Conservation (phyloP, 2,113 vertebrate species). For the Acinonyx jubatus region DNA sequence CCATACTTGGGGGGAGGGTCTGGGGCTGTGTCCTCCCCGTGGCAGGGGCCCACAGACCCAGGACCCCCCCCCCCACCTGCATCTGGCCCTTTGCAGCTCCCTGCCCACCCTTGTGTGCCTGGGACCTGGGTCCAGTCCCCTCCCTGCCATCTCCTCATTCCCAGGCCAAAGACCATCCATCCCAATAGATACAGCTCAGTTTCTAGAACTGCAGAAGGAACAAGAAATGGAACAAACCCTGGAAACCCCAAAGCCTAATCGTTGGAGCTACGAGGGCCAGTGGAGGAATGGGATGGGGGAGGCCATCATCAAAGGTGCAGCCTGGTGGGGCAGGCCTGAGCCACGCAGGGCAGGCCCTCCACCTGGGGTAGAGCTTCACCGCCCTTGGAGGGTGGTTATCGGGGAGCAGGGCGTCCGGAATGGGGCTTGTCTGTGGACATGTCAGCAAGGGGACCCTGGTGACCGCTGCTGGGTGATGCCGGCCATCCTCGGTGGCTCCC, state of each 20-base stretch:
- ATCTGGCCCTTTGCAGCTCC: background rate
- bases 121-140: background rate
- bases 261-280: background rate
- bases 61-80: background rate
- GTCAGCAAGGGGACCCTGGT: background rate
- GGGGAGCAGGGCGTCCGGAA: background rate
- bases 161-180: background rate
- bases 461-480: background rate
- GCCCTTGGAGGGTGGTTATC: background rate
- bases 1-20: too few relatives aligned
- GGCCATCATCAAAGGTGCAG: background rate
- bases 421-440: background rate
- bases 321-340: background rate
- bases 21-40: background rate
- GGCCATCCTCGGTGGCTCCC: background rate
- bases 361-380: background rate
- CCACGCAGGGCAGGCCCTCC: background rate
- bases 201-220: background rate
- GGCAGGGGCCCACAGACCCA: background rate
- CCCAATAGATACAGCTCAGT: background rate
- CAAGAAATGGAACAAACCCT: background rate
- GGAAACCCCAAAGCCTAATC: background rate
- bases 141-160: background rate
- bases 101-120: background rate
- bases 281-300: background rate